Conservation (phyloP, 2,797 vertebrate genomes). For the Danio aesculapii region DNA sequence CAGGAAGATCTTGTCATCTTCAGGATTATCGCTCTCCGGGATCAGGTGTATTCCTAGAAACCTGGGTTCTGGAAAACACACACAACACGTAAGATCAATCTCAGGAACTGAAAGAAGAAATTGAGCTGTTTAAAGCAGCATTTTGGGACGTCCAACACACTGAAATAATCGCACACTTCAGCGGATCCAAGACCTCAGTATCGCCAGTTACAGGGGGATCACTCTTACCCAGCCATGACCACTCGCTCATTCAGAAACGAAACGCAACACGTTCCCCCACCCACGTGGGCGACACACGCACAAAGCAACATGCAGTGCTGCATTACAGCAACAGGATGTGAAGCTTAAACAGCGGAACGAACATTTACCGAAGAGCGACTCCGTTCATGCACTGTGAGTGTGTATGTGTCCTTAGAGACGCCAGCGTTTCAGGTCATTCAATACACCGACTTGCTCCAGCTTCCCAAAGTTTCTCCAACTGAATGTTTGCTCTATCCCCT, state of each 20-base stretch:
- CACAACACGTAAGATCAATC: constrained; percentile 11
- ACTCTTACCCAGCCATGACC: constrained; percentile 13
- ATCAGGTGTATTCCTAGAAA: constrained; percentile 93
- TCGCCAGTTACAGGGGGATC: constrained; percentile 25
- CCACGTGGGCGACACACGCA: constrained; percentile 31
- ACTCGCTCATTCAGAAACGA: constrained; percentile 19
- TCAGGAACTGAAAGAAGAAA: constrained; percentile 7
- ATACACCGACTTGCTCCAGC: constrained; percentile 15
- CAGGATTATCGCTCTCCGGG: constrained; percentile 96
- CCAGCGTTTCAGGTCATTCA: constrained; percentile 23
- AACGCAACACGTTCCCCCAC: constrained; percentile 34
- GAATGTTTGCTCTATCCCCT: constrained; percentile 19
- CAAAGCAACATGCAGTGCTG: constrained; percentile 31
- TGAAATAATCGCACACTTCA: constrained; percentile 68
- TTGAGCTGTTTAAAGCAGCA: constrained; percentile 24
- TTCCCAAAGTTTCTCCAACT: constrained; percentile 18
- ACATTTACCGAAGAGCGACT: constrained; percentile 35
- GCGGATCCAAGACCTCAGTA: constrained; percentile 61
- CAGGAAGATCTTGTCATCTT: constrained; percentile 98
- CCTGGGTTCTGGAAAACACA: constrained; percentile 84
- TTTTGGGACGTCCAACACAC: constrained; percentile 65
- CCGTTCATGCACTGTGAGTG: constrained; percentile 14
- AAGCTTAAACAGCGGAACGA: constrained; percentile 47
- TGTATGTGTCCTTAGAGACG: constrained; percentile 22
- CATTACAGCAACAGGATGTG: constrained; percentile 49